phyloP scores from a whole-genome alignment of 2,797 vertebrate species.

The Decapterus maruadsi region DNA sequence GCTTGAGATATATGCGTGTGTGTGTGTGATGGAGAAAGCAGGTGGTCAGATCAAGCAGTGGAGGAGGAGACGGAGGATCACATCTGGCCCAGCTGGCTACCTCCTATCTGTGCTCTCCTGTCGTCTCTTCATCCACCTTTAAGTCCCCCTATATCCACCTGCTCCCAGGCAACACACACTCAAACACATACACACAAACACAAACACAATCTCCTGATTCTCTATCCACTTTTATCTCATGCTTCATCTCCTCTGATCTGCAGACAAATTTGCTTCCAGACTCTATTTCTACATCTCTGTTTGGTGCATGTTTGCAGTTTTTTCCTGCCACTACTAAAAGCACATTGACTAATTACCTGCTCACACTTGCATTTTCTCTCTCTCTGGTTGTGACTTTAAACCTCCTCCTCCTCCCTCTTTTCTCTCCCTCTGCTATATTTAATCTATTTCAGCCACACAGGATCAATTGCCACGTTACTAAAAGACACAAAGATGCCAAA shows the following conservation, averaged over 20 bases:
- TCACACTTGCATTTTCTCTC: neutral
- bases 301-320: neutral
- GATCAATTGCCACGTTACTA: neutral
- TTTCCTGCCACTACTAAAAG: neutral
- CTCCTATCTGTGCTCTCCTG: conserved; percentile 21
- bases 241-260: conserved; percentile 20
- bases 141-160: conserved; percentile 16
- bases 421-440: conserved; percentile 7
- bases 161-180: neutral
- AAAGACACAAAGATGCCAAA: conserved; percentile 15
- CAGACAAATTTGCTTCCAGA: neutral
- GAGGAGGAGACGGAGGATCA: conserved; percentile 36
- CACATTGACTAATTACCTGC: neutral
- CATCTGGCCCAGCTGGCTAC: conserved; percentile 62
- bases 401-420: conserved; percentile 2
- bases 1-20: neutral
- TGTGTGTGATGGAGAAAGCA: conserved; percentile 29
- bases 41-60: conserved; percentile 54
- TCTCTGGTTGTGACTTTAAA: conserved; percentile 1
- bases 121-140: conserved; percentile 39
- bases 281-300: conserved; percentile 2
- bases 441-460: conserved; percentile 15
- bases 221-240: conserved; percentile 17
- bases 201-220: neutral
- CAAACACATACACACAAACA: neutral